Conservation (phyloP, 2,113 vertebrate genomes). For the Pelmatolapia mariae region DNA sequence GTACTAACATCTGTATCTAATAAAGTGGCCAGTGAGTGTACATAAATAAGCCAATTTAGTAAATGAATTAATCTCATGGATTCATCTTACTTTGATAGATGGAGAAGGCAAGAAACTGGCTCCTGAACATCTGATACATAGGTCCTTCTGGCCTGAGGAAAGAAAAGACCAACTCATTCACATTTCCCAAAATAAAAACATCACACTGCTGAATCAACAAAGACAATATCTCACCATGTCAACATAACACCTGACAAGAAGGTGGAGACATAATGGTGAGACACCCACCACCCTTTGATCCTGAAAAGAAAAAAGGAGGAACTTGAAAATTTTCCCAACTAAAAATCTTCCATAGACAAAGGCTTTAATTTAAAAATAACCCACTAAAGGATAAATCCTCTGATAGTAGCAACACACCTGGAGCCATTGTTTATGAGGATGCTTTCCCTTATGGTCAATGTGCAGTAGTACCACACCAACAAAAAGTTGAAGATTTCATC, state of each 20-base stretch:
- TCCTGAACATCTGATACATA: conserved; percentile 95
- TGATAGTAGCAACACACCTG: conserved; percentile 68
- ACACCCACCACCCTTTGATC: conserved; percentile 99
- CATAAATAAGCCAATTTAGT: not conserved
- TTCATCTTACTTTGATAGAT: conserved; percentile 94
- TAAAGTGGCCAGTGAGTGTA: not conserved
- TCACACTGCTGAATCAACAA: not conserved
- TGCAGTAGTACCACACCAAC: conserved; percentile 98
- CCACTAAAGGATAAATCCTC: not conserved
- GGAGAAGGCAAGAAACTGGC: conserved; percentile 94
- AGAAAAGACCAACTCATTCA: not conserved
- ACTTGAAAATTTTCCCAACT: not conserved
- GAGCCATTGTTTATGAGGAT: conserved; percentile 96
- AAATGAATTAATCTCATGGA: not conserved
- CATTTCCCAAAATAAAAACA: not conserved
- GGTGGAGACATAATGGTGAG: conserved; percentile 94
- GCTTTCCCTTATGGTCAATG: conserved; percentile 93
- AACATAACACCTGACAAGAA: conserved; percentile 97
- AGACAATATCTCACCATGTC: conserved; percentile 81
- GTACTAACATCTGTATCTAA: not conserved
- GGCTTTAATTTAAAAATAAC: not conserved
- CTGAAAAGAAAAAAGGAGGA: conserved; percentile 34
- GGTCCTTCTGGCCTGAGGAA: conserved; percentile 86
- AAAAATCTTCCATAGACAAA: not conserved
- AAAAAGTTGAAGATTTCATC: conserved; percentile 98